Conservation (phyloP, 2,888 invertebrate genomes). For the Oeneis ivallda region DNA sequence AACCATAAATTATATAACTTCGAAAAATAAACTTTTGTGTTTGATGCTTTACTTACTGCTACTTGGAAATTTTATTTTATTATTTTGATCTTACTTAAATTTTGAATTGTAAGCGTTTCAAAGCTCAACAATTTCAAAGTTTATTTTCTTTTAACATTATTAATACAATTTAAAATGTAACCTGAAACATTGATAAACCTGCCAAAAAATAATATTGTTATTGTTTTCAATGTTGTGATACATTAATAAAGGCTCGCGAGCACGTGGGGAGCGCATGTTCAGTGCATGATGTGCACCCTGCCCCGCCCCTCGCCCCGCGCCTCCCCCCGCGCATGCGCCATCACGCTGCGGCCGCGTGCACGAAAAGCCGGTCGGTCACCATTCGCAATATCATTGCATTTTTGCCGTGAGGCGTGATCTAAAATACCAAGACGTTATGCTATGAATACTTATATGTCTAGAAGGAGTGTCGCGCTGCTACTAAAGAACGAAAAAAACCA, state of each 20-base stretch:
- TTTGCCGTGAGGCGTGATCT: no score
- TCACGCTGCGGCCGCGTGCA: slow-evolving; percentile 55
- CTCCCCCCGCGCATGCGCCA: slow-evolving; percentile 39
- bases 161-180: not conserved
- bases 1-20: not conserved
- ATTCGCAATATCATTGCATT: no score
- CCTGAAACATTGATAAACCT: not conserved
- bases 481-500: no score
- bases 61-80: not conserved
- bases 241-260: slow-evolving; percentile 60
- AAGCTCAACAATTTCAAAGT: not conserved
- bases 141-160: not conserved
- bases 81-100: not conserved
- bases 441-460: no score
- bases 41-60: no score
- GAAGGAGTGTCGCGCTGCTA: no score
- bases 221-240: slow-evolving; percentile 30
- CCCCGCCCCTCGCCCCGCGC: slow-evolving; percentile 26
- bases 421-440: no score
- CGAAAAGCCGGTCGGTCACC: slow-evolving; percentile 49
- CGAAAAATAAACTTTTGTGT: no score
- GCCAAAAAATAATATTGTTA: not conserved
- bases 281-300: slow-evolving; percentile 50
- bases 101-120: not conserved
- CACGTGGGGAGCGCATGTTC: slow-evolving; percentile 75